phyloP scores from a whole-genome alignment of 2,113 vertebrate genomes.

The Nannospalax galili region DNA sequence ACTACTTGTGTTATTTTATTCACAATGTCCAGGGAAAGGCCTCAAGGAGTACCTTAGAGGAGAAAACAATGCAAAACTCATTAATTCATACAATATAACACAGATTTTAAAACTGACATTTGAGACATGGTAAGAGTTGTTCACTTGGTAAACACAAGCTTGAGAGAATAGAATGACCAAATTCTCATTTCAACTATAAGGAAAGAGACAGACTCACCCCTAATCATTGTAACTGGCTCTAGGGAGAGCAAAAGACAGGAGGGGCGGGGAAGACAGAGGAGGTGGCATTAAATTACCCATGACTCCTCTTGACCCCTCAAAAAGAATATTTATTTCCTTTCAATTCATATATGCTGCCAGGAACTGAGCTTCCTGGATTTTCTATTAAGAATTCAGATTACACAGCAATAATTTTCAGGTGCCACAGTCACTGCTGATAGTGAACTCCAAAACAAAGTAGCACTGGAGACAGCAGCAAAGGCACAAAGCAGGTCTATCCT shows the following conservation, averaged over 20 bases:
- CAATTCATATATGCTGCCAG: slow-evolving; percentile 37
- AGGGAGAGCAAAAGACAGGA: neutral
- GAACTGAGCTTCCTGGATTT: slow-evolving; percentile 67
- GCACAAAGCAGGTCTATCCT: neutral
- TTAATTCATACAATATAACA: neutral
- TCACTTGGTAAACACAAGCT: neutral
- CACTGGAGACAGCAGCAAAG: neutral
- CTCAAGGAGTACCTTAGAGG: neutral
- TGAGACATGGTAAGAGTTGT: neutral
- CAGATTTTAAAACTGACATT: neutral
- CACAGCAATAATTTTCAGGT: slow-evolving; percentile 66
- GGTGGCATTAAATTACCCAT: slow-evolving; percentile 51
- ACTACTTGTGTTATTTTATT: neutral
- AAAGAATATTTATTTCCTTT: slow-evolving; percentile 64
- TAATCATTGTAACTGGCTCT: slow-evolving; percentile 8
- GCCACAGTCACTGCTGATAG: slow-evolving; percentile 5
- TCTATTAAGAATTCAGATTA: slow-evolving; percentile 69
- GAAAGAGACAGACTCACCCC: neutral
- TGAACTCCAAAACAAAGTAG: slow-evolving; percentile 3
- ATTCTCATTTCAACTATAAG: neutral
- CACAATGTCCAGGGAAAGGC: neutral
- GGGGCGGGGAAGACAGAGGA: neutral
- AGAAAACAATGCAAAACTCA: neutral
- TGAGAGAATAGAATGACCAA: neutral
- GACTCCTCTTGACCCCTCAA: slow-evolving; percentile 21